Percentiles rank a stretch among this genome's conserved stretches.
phyloP scores from a whole-genome alignment of 2,888 invertebrate genomes.

The Dryobotodes eremita region DNA sequence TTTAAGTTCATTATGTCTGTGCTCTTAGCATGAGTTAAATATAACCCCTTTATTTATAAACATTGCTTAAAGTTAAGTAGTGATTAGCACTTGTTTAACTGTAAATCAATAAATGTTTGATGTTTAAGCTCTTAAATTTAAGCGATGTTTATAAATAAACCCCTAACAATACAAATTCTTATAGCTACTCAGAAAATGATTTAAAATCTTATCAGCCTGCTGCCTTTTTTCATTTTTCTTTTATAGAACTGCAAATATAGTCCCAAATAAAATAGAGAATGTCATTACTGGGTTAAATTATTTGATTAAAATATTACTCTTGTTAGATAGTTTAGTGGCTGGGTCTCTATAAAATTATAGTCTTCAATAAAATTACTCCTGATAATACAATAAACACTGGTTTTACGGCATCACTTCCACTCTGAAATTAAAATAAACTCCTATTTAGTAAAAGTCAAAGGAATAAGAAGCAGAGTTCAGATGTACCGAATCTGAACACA shows the following conservation, averaged over 20 bases:
- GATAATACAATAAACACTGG: slow-evolving; percentile 68
- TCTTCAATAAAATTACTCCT: slow-evolving; percentile 64
- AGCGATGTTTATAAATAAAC: no score
- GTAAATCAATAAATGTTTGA: no score
- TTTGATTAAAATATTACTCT: slow-evolving; percentile 18
- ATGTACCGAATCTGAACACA: not conserved
- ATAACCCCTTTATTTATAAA: no score
- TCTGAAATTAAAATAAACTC: slow-evolving; percentile 74
- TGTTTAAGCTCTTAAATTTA: no score
- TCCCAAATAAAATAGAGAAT: not conserved
- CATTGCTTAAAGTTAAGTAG: no score
- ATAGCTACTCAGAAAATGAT: slow-evolving; percentile 2
- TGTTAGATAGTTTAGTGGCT: not conserved
- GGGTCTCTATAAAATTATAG: slow-evolving; percentile 37
- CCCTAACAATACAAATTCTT: not conserved
- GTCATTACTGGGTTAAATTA: not conserved
- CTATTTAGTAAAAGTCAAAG: not conserved
- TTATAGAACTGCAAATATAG: not conserved
- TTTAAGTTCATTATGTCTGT: not conserved
- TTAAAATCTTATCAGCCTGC: slow-evolving; percentile 7
- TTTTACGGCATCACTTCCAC: slow-evolving; percentile 73
- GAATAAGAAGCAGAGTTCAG: not conserved
- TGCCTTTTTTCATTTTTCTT: not conserved
- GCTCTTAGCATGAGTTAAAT: not conserved
- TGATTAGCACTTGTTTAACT: no score